phyloP scores from a whole-genome alignment of 2,797 vertebrate species.

The Acanthornis magna region DNA sequence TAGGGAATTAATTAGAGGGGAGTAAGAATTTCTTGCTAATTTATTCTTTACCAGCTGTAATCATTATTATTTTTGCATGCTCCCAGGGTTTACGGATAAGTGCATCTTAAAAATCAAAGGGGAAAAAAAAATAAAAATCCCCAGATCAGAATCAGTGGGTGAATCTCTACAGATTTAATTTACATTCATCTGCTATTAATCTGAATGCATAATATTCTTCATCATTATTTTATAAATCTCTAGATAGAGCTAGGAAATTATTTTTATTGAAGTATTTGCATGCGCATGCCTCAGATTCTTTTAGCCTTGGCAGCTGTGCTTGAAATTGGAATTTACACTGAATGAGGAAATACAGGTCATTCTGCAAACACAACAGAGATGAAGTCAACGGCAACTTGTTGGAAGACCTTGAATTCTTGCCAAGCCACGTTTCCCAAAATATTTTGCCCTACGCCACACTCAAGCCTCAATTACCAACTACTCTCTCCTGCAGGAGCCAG shows the following conservation, averaged over 20 bases:
- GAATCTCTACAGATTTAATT: slow-evolving; percentile 29
- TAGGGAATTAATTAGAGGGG: neutral
- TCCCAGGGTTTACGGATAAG: neutral
- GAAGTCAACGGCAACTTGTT: slow-evolving; percentile 25
- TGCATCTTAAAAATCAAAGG: slow-evolving; percentile 13
- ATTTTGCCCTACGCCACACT: neutral
- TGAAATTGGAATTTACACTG: neutral
- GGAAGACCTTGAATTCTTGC: slow-evolving; percentile 29
- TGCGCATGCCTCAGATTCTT: neutral
- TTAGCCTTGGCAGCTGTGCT: neutral
- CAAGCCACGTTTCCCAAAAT: slow-evolving; percentile 33
- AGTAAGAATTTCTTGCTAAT: neutral
- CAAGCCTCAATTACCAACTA: neutral
- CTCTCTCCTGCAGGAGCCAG: neutral
- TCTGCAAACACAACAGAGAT: slow-evolving; percentile 3
- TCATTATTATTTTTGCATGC: neutral
- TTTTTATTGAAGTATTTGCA: slow-evolving; percentile 28
- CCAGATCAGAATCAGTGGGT: neutral
- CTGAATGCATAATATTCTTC: neutral
- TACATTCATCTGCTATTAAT: slow-evolving; percentile 14
- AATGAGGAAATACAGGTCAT: neutral
- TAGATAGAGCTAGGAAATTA: neutral
- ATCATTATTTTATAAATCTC: slow-evolving; percentile 6
- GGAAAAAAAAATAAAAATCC: neutral
- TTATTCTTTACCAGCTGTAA: slow-evolving; percentile 2